Evolutionary conservation across 2,797 vertebrate species (phyloP).

Genomic region (Sebastes steindachneri): DNA sequence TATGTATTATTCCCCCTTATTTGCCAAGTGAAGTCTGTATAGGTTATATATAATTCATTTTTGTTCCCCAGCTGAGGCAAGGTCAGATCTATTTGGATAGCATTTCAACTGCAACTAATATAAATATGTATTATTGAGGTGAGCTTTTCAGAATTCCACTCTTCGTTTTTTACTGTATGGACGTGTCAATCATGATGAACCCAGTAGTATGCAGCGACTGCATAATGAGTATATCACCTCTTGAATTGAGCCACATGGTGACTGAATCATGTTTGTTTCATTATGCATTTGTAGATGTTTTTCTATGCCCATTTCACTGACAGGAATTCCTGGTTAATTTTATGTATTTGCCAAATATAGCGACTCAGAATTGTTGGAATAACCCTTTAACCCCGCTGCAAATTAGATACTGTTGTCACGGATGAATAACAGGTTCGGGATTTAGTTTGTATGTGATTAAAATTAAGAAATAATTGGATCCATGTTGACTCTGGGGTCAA

Average conservation of each 20-base stretch:
- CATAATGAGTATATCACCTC: constrained; percentile 13
- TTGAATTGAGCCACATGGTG: not conserved
- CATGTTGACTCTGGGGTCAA: constrained; percentile 56
- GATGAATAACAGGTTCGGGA: constrained; percentile 24
- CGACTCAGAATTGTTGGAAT: constrained; percentile 23
- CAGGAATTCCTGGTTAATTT: not conserved
- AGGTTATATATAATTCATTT: constrained; percentile 81
- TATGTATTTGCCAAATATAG: not conserved
- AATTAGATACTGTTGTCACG: constrained; percentile 39
- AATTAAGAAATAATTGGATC: constrained; percentile 58
- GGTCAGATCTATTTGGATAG: constrained; percentile 73
- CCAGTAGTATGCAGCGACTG: constrained; percentile 4
- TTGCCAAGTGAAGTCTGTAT: constrained; percentile 73
- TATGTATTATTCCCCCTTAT: constrained; percentile 80
- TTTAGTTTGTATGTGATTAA: constrained; percentile 66
- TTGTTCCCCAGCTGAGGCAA: constrained; percentile 62
- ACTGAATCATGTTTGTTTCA: constrained; percentile 17
- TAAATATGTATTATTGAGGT: constrained; percentile 73
- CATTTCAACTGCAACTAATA: constrained; percentile 64
- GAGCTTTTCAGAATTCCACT: constrained; percentile 35
- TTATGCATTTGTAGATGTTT: not conserved
- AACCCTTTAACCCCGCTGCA: constrained; percentile 13
- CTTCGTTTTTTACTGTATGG: constrained; percentile 31
- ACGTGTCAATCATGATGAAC: constrained; percentile 60
- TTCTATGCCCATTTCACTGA: not conserved